phyloP scores from a whole-genome alignment of 2,797 vertebrate species.

The Leptatherina wallacei region DNA sequence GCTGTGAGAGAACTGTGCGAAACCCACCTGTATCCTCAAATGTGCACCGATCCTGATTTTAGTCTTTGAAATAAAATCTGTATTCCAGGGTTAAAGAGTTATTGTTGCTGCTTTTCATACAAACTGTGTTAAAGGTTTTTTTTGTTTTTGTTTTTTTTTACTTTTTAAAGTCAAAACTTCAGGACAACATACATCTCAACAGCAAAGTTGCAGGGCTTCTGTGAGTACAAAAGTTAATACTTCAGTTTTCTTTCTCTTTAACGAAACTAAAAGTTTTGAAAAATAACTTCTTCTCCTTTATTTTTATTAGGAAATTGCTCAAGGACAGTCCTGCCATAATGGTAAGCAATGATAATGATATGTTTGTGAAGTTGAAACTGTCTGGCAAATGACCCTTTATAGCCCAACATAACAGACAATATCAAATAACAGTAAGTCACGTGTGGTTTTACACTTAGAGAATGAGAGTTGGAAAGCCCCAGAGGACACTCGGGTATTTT shows the following conservation, averaged over 20 bases:
- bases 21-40: neutral
- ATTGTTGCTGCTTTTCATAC: no score
- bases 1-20: neutral
- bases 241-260: neutral
- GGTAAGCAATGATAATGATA: slow-evolving; percentile 46
- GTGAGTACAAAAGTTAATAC: slow-evolving; percentile 50
- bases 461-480: slow-evolving; percentile 24
- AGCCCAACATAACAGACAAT: neutral
- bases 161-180: slow-evolving; percentile 19
- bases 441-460: neutral
- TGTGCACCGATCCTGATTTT: no score
- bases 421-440: slow-evolving; percentile 1
- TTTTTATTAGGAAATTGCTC: slow-evolving; percentile 5
- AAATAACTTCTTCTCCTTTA: neutral
- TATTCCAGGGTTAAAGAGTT: neutral
- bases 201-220: slow-evolving; percentile 19
- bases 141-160: neutral
- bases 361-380: neutral
- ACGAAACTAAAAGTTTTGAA: neutral
- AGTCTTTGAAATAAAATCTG: no score
- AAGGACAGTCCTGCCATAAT: neutral
- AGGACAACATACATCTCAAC: slow-evolving; percentile 19
- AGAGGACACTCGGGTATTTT: neutral
- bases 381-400: neutral
- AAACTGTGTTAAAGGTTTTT: neutral